Conservation (phyloP, 1,140 invertebrate genomes). For the Drosophila nasuta region DNA sequence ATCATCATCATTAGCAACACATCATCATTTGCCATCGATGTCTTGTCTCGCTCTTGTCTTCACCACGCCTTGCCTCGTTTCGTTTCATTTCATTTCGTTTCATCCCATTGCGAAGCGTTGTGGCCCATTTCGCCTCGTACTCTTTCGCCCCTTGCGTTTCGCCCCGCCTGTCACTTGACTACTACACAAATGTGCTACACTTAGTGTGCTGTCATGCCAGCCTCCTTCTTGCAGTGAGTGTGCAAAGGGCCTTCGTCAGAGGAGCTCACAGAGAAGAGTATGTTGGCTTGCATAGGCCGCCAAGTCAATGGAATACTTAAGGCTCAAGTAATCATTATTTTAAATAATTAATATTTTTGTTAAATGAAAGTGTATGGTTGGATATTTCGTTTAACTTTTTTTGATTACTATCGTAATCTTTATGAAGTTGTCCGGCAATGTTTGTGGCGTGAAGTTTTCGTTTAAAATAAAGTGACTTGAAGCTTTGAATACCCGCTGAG, state of each 20-base stretch:
- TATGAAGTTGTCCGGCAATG: too few species aligned
- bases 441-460: not conserved
- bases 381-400: too few species aligned
- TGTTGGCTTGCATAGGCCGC: too few species aligned
- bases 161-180: conserved; percentile 46
- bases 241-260: too few species aligned
- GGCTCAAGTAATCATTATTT: too few species aligned
- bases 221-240: too few species aligned
- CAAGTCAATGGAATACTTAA: too few species aligned
- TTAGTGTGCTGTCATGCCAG: conserved; percentile 39
- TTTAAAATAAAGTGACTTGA: not conserved
- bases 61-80: conserved; percentile 8
- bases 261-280: too few species aligned
- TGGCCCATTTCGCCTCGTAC: not conserved
- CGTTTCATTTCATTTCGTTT: conserved; percentile 14
- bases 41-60: conserved; percentile 22
- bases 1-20: conserved; percentile 63
- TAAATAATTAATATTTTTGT: too few species aligned
- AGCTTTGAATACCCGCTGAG: not conserved
- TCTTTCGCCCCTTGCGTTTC: not conserved
- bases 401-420: too few species aligned
- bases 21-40: conserved; percentile 72
- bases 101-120: not conserved
- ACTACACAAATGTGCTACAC: conserved; percentile 42
- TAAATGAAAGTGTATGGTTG: too few species aligned